A percentile compares a stretch with the other conserved stretches of the same genome.
Conservation (phyloP, 2,888 invertebrate species). For the Aplocera efformata region DNA sequence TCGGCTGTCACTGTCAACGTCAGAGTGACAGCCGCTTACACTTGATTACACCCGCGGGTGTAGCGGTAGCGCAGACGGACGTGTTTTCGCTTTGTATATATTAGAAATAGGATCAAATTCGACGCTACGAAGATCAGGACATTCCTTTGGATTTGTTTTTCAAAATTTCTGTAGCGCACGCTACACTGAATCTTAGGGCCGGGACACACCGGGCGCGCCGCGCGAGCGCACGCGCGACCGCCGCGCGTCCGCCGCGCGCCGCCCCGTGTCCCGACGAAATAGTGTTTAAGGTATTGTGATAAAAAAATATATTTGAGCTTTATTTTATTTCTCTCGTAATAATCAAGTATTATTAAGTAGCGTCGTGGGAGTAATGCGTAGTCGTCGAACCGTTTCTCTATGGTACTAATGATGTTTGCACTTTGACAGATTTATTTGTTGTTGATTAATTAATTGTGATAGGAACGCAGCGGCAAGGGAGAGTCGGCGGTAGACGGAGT, state of each 20-base stretch:
- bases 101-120: conserved; percentile 50
- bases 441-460: conserved; percentile 42
- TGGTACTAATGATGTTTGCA: conserved; percentile 41
- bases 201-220: conserved; percentile 14
- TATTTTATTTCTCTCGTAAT: conserved; percentile 35
- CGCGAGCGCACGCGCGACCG: not conserved
- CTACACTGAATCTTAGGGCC: conserved; percentile 20
- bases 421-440: conserved; percentile 47
- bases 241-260: conserved; percentile 6
- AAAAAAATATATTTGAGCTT: conserved; percentile 47
- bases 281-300: conserved; percentile 49
- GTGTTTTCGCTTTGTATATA: conserved; percentile 50
- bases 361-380: conserved; percentile 18
- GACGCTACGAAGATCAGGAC: conserved; percentile 39
- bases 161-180: conserved; percentile 23
- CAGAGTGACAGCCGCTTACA: conserved; percentile 6
- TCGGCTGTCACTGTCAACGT: conserved; percentile 9
- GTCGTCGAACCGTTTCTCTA: conserved; percentile 23
- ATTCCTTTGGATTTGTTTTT: conserved; percentile 28
- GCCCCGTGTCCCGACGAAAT: conserved; percentile 20
- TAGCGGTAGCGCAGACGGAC: conserved; percentile 17
- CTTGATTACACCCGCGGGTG: no score
- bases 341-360: conserved; percentile 29
- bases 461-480: conserved; percentile 30
- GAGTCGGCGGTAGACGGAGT: conserved; percentile 19